Evolutionary conservation across 2,797 vertebrate genomes (phyloP).

Genomic region (Crocidura indochinensis): DNA sequence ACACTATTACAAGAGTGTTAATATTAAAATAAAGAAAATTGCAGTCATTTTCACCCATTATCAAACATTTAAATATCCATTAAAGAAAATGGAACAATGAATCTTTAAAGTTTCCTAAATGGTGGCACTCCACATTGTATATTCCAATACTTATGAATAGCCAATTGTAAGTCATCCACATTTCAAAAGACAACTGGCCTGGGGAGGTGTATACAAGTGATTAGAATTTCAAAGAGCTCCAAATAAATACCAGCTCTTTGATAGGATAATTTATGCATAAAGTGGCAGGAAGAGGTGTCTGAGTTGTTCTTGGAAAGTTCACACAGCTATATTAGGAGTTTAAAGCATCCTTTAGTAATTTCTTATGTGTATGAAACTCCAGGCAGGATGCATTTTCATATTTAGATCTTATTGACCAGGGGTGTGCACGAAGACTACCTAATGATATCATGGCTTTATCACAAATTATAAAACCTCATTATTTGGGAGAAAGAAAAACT

Average conservation of each 20-base stretch:
- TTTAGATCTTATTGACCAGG: conserved; percentile 35
- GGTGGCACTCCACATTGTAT: conserved; percentile 80
- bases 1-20: conserved; percentile 70
- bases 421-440: conserved; percentile 2
- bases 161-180: conserved; percentile 90
- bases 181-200: conserved; percentile 89
- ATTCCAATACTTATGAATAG: conserved; percentile 89
- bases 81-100: conserved; percentile 77
- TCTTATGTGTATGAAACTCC: conserved; percentile 69
- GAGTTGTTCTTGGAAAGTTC: conserved; percentile 89
- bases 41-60: conserved; percentile 79
- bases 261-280: conserved; percentile 91
- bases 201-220: conserved; percentile 91
- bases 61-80: conserved; percentile 69
- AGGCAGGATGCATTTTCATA: conserved; percentile 42
- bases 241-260: conserved; percentile 92
- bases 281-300: conserved; percentile 89
- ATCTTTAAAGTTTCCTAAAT: conserved; percentile 84
- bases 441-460: conserved; percentile 19
- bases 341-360: conserved; percentile 84
- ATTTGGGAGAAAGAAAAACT: conserved; percentile 40
- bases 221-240: conserved; percentile 92
- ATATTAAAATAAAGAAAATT: conserved; percentile 79
- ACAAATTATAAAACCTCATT: conserved; percentile 36
- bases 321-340: conserved; percentile 82